Evolutionary conservation across 2,113 vertebrate species (phyloP).

Genomic region (Clupea harengus): DNA sequence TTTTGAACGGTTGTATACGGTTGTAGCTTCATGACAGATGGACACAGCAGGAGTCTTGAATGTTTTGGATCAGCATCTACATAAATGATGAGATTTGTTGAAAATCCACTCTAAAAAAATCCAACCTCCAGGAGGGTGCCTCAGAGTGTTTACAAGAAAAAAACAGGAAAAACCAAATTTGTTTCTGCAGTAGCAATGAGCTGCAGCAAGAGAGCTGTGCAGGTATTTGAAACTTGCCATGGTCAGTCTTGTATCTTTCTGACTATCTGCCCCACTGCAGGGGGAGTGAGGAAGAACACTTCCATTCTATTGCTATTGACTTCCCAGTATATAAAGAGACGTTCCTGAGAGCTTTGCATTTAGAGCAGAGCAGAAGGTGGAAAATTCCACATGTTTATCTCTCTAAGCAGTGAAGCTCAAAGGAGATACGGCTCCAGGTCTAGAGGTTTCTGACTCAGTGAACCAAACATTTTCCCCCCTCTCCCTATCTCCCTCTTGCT

Average conservation of each 20-base stretch:
- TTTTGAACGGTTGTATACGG: neutral
- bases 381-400: slow-evolving; percentile 44
- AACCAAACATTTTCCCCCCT: neutral
- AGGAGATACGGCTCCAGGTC: slow-evolving; percentile 19
- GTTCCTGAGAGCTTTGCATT: slow-evolving; percentile 37
- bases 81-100: neutral
- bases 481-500: neutral
- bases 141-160: neutral
- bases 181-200: neutral
- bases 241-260: slow-evolving; percentile 27
- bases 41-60: neutral
- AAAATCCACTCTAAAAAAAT: neutral
- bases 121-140: neutral
- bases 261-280: neutral
- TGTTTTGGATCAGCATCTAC: neutral
- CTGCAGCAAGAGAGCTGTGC: neutral
- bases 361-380: slow-evolving; percentile 35
- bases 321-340: slow-evolving; percentile 26
- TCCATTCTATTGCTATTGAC: slow-evolving; percentile 21
- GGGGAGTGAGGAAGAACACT: neutral
- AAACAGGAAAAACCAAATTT: neutral
- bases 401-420: slow-evolving; percentile 32
- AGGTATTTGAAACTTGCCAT: slow-evolving; percentile 12
- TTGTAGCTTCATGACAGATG: neutral
- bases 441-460: neutral